phyloP scores from a whole-genome alignment of 2,113 vertebrate genomes.

The Chitala chitala region DNA sequence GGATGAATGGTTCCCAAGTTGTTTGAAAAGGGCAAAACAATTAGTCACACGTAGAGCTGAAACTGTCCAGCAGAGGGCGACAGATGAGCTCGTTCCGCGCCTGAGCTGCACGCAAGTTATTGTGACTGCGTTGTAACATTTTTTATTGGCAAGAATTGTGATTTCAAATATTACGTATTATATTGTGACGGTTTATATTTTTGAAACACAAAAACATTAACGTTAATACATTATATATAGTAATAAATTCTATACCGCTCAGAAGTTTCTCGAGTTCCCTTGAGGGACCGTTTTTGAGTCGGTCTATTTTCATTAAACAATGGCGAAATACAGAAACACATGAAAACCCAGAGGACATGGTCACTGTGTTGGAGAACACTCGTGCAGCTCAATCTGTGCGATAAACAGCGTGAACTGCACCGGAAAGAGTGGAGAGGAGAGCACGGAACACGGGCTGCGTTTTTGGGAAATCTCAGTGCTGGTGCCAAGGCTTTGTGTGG shows the following conservation, averaged over 20 bases:
- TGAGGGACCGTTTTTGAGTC: neutral
- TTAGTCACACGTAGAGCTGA: neutral
- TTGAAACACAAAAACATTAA: neutral
- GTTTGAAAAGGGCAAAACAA: neutral
- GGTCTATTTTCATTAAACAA: neutral
- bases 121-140: neutral
- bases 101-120: neutral
- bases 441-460: neutral
- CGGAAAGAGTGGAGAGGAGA: neutral
- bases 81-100: too few relatives aligned
- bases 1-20: too few relatives aligned
- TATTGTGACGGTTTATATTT: neutral
- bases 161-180: neutral
- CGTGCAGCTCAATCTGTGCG: slow-evolving; percentile 8
- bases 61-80: slow-evolving; percentile 7
- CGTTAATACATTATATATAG: too few relatives aligned
- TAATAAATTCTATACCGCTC: too few relatives aligned
- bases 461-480: slow-evolving; percentile 25
- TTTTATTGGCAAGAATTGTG: neutral
- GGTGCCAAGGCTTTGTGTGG: slow-evolving; percentile 29
- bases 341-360: neutral
- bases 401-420: slow-evolving; percentile 1
- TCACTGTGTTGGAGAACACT: neutral
- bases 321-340: neutral
- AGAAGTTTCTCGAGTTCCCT: neutral